Percentiles rank a stretch among this genome's conserved stretches.
phyloP scores from a whole-genome alignment of 2,888 invertebrate genomes.

The Empis livida region DNA sequence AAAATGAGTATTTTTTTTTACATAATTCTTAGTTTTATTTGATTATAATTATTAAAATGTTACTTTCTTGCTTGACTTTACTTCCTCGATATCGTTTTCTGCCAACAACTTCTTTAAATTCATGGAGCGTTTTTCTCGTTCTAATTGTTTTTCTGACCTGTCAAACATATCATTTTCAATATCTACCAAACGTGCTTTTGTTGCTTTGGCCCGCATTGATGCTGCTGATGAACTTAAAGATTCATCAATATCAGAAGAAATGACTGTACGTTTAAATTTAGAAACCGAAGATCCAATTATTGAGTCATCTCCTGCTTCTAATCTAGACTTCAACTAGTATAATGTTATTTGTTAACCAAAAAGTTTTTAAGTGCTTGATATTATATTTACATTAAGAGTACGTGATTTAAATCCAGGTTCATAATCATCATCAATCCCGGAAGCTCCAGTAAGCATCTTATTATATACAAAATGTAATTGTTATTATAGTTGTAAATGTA shows the following conservation, averaged over 20 bases:
- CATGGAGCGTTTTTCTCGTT: slow-evolving; percentile 57
- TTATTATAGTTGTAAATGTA: too few species aligned
- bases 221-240: slow-evolving; percentile 39
- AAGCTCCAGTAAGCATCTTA: neutral
- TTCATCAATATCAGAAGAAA: slow-evolving; percentile 32
- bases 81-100: slow-evolving; percentile 37
- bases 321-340: slow-evolving; percentile 39
- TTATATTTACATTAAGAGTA: neutral
- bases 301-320: neutral
- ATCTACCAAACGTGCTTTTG: slow-evolving; percentile 54
- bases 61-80: slow-evolving; percentile 3
- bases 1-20: too few species aligned
- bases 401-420: neutral
- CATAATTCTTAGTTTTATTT: too few species aligned
- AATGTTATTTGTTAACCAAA: slow-evolving; percentile 5
- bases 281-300: slow-evolving; percentile 28
- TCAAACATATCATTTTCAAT: slow-evolving; percentile 65
- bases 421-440: neutral
- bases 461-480: neutral
- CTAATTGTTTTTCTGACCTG: slow-evolving; percentile 51
- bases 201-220: slow-evolving; percentile 48
- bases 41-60: slow-evolving; percentile 3
- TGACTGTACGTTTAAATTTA: slow-evolving; percentile 51
- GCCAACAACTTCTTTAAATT: slow-evolving; percentile 56
- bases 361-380: neutral